Evolutionary conservation across 2,113 vertebrate genomes (phyloP), one percentile per base, ranked within the genome.

Genomic region (Alligator sinensis): DNA sequence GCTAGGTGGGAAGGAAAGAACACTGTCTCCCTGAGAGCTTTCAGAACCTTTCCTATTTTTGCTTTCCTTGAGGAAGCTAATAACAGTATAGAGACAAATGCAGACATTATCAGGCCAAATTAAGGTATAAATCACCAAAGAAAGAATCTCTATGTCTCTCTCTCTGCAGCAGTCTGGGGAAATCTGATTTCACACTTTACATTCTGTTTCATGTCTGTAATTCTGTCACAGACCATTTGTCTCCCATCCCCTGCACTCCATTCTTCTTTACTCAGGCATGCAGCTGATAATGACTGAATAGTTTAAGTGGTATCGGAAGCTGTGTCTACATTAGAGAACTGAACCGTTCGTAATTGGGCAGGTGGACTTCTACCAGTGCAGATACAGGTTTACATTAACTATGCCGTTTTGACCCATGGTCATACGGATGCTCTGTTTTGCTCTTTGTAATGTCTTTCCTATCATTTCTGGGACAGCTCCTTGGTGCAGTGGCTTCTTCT

Each of bases 111-210:
- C 7, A 13, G 80, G 77, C 27, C 70, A 96, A 96, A 96, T 96
- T 89, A 95, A 95, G 62, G 94, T 86, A 86, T 95, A 74, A 89
- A 95, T 95, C 89, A 97, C 22, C 10, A 25, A 89, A 57, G 91
- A 61, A 60, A 38, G 87, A 91, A 89, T 38, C 59, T 96, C 60
- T 3, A 27, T 4, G 5, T 34, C 4, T 79, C 34, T 83, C 10
- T 93, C 58, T 78, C 63, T 54, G 86, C 70, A 27, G 72, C 58
- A 25, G 77, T 61, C 28, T 19, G 21, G 86, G 68, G 17, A 90
- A 84, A 95, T 94, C 59, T 86, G 82, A 58, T 90, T 96, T 60
- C 59, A 25, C n/a, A 64, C 72, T 77, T 80, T 80, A 38, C 24
- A 25, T 94, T 94, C 57, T n/a, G 89, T 74, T 82, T 88, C n/a